phyloP scores from a whole-genome alignment of 2,113 vertebrate genomes.

The Gobio gobio region DNA sequence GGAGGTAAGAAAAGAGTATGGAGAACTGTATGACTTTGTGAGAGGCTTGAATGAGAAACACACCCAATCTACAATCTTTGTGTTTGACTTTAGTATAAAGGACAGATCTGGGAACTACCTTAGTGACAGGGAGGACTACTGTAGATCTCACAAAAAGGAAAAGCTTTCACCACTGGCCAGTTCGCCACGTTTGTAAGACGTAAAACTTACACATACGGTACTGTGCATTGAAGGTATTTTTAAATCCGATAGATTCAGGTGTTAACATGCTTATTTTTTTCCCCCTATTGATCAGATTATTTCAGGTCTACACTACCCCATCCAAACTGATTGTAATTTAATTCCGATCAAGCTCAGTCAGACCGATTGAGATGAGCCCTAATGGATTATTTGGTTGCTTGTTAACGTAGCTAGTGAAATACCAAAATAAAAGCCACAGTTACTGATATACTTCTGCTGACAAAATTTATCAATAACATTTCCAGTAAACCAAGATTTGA shows the following conservation, averaged over 20 bases:
- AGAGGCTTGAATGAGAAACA: slow-evolving; percentile 7
- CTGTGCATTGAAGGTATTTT: not conserved
- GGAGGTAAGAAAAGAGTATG: slow-evolving; percentile 1
- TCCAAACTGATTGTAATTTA: not conserved
- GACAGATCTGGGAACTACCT: not conserved
- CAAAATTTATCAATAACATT: not conserved
- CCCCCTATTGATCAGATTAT: not conserved
- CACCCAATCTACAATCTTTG: not conserved
- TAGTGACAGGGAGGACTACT: not conserved
- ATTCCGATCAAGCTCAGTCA: not conserved
- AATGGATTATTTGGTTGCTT: not conserved
- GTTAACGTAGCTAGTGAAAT: not conserved
- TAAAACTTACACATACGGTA: not conserved
- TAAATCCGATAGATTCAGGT: not conserved
- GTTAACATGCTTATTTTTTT: not conserved
- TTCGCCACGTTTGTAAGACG: not conserved
- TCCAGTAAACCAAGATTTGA: not conserved
- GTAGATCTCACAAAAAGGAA: not conserved
- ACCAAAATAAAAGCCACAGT: not conserved
- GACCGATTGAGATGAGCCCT: not conserved
- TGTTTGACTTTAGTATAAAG: slow-evolving; percentile 17
- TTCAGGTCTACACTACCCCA: not conserved
- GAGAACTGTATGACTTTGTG: slow-evolving; percentile 9
- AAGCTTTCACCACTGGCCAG: not conserved
- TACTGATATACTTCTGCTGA: not conserved